These are phyloP conservation scores for Idaea dimidiata DNA, from an alignment of 2,888 invertebrate genomes.

Conservation along the genomic window DNA sequence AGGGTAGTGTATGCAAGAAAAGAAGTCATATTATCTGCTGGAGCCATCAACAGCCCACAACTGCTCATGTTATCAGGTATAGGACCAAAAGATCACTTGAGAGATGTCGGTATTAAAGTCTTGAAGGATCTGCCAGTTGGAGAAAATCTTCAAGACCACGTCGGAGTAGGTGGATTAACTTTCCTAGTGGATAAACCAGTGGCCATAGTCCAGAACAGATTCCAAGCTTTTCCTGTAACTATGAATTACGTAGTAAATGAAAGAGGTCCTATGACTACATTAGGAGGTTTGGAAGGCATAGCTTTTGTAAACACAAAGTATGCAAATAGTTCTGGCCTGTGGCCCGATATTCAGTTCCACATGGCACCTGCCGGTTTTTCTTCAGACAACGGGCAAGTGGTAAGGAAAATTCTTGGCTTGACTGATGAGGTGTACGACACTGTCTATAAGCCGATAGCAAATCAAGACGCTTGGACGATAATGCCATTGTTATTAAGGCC, in stretches of 20 bases:
- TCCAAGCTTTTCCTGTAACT: conserved; percentile 88
- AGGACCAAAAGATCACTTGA: conserved; percentile 86
- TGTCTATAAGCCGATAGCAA: conserved; percentile 89
- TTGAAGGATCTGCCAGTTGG: conserved; percentile 89
- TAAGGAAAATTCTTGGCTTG: conserved; percentile 88
- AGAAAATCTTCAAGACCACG: conserved; percentile 93
- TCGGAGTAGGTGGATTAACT: conserved; percentile 91
- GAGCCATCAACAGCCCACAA: conserved; percentile 95
- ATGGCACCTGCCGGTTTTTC: conserved; percentile 95
- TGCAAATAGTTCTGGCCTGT: conserved; percentile 87
- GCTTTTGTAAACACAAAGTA: conserved; percentile 93
- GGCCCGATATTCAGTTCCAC: conserved; percentile 95
- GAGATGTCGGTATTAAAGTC: conserved; percentile 85
- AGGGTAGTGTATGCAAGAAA: conserved; percentile 87
- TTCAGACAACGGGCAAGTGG: conserved; percentile 88
- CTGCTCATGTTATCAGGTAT: conserved; percentile 95
- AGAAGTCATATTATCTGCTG: conserved; percentile 93
- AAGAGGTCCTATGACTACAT: conserved; percentile 91
- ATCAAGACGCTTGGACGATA: conserved; percentile 90
- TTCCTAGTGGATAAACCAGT: conserved; percentile 92
- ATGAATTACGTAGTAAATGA: conserved; percentile 90
- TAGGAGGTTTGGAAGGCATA: conserved; percentile 93
- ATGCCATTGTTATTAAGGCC: conserved; percentile 92
- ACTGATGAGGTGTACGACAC: conserved; percentile 90
- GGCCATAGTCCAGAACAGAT: conserved; percentile 89